Percentiles rank a stretch among this genome's conserved stretches.
phyloP scores from a whole-genome alignment of 2,113 vertebrate species.

The Tenebrosternarchus preto region DNA sequence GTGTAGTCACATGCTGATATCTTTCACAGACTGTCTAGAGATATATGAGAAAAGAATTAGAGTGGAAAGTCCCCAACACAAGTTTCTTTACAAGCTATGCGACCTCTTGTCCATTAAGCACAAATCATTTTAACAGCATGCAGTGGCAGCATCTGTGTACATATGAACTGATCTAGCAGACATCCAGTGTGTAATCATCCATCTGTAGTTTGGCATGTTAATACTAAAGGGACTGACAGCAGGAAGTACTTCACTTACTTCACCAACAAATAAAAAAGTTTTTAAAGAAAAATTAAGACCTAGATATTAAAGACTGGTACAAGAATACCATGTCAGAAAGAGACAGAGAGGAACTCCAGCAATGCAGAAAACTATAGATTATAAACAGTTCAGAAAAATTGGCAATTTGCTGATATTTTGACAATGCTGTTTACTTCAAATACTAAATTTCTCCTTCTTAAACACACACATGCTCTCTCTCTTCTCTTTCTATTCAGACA shows the following conservation, averaged over 20 bases:
- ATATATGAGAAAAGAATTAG: conserved; percentile 34
- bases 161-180: conserved; percentile 28
- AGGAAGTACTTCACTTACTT: conserved; percentile 17
- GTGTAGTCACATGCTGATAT: conserved; percentile 34
- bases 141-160: background rate
- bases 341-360: background rate
- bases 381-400: background rate
- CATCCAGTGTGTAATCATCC: background rate
- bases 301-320: background rate
- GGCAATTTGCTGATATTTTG: too few relatives aligned
- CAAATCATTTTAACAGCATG: conserved; percentile 35
- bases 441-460: conserved; percentile 12
- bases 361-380: too few relatives aligned
- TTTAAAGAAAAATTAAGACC: background rate
- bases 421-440: too few relatives aligned
- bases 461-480: conserved; percentile 12
- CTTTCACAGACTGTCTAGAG: conserved; percentile 31
- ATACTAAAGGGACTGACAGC: background rate
- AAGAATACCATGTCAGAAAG: background rate
- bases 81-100: conserved; percentile 22
- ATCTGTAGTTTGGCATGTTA: background rate
- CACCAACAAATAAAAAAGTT: background rate
- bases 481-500: background rate
- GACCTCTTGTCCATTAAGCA: conserved; percentile 29
- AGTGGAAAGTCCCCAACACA: conserved; percentile 54